Conservation (phyloP, 2,888 invertebrate species). For the Platycheirus rosarum region DNA sequence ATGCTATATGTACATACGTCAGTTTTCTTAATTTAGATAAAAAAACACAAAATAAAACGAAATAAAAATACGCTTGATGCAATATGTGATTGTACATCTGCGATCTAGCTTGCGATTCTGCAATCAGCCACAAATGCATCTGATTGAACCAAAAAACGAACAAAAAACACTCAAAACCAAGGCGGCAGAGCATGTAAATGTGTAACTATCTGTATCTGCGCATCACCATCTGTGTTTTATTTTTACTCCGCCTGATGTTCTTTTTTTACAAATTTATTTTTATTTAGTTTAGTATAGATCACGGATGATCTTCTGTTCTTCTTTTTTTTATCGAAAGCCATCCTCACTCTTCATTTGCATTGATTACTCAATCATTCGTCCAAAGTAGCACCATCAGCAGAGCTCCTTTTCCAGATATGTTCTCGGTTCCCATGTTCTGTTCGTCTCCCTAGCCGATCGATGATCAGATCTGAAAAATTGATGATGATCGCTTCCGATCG, state of each 20-base stretch:
- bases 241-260: conserved; percentile 20
- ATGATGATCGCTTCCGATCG: conserved; percentile 46
- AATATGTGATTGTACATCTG: conserved; percentile 51
- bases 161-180: background rate
- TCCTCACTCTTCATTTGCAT: conserved; percentile 58
- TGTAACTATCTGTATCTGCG: conserved; percentile 29
- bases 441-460: conserved; percentile 1
- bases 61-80: conserved; percentile 31
- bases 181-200: conserved; percentile 24
- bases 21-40: conserved; percentile 64
- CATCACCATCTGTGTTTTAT: conserved; percentile 59
- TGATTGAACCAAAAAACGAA: conserved; percentile 16
- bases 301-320: conserved; percentile 16
- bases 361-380: conserved; percentile 69
- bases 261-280: conserved; percentile 33
- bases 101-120: conserved; percentile 52
- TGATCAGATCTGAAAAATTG: conserved; percentile 41
- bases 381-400: background rate
- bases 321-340: conserved; percentile 11
- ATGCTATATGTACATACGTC: conserved; percentile 24
- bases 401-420: conserved; percentile 7
- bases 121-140: conserved; percentile 66
- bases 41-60: conserved; percentile 29
- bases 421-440: conserved; percentile 2
- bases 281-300: conserved; percentile 34